These are phyloP conservation scores for Scelioninae gen. 2 DNA, from an alignment of 2,888 invertebrate species.

Conservation along the genomic window DNA sequence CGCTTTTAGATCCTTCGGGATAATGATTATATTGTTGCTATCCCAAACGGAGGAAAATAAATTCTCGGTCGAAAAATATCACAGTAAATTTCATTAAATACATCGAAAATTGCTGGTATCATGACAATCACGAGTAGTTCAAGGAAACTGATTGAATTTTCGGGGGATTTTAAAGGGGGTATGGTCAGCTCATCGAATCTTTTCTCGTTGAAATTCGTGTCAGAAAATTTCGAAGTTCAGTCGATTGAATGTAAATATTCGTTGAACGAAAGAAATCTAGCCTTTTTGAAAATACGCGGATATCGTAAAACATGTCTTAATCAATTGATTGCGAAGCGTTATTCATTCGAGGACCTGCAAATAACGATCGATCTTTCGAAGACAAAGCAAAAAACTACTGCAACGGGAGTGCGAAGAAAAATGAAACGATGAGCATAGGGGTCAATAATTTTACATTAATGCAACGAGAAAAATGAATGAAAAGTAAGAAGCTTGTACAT, in stretches of 20 bases:
- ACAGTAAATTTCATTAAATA: constrained; percentile 34
- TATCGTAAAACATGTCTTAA: too few relatives aligned
- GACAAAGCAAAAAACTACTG: background rate
- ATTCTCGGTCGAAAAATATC: too few relatives aligned
- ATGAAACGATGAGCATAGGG: background rate
- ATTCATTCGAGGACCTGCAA: too few relatives aligned
- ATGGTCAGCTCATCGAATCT: constrained; percentile 19
- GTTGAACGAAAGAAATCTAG: too few relatives aligned
- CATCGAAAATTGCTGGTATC: constrained; percentile 5
- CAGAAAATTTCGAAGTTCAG: constrained; percentile 20
- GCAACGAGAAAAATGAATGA: background rate
- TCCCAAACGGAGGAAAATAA: too few relatives aligned
- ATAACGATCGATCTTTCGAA: background rate
- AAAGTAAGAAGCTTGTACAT: too few relatives aligned
- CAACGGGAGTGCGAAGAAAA: background rate
- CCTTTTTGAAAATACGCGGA: too few relatives aligned
- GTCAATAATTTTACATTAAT: background rate
- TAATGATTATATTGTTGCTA: too few relatives aligned
- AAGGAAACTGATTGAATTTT: constrained; percentile 41
- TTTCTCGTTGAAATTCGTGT: constrained; percentile 7
- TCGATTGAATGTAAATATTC: too few relatives aligned
- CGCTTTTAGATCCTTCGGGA: too few relatives aligned
- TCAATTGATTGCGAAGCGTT: too few relatives aligned
- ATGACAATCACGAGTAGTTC: constrained; percentile 23
- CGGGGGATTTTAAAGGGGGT: constrained; percentile 28